These are phyloP conservation scores for Leucophora obtusa DNA, from an alignment of 2,888 invertebrate genomes.

Conservation along the genomic window DNA sequence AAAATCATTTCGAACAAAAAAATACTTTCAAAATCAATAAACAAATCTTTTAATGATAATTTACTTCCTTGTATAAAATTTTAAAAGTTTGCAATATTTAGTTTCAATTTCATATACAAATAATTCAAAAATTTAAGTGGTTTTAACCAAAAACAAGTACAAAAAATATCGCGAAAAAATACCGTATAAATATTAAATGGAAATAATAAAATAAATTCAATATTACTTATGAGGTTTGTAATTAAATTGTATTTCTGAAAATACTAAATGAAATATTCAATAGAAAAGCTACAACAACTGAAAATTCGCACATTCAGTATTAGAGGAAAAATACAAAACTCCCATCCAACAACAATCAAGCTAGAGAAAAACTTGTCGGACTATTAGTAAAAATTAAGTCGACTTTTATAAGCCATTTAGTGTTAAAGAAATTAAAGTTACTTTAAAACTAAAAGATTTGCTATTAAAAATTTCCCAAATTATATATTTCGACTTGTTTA, in stretches of 20 bases:
- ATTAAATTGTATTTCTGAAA: slow-evolving; percentile 1
- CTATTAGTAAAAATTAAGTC: not conserved
- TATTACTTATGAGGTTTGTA: not conserved
- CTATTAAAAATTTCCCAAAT: no score
- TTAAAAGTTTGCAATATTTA: not conserved
- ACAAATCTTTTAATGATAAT: slow-evolving; percentile 2
- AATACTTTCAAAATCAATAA: slow-evolving; percentile 30
- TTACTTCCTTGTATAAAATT: slow-evolving; percentile 10
- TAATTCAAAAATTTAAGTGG: not conserved
- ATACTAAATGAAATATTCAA: not conserved
- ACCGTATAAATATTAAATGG: not conserved
- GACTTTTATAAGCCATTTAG: not conserved
- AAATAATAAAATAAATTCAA: not conserved
- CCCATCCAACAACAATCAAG: not conserved
- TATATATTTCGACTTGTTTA: no score
- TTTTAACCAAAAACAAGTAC: slow-evolving; percentile 7
- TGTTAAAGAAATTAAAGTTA: no score
- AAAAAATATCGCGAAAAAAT: not conserved
- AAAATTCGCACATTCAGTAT: slow-evolving; percentile 23
- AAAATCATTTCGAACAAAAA: not conserved
- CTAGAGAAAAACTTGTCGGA: not conserved
- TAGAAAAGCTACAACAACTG: not conserved
- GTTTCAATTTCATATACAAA: not conserved
- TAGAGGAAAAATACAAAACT: slow-evolving; percentile 6
- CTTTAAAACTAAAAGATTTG: no score